Conservation (phyloP, 2,888 invertebrate species). For the Lomographa bimaculata region DNA sequence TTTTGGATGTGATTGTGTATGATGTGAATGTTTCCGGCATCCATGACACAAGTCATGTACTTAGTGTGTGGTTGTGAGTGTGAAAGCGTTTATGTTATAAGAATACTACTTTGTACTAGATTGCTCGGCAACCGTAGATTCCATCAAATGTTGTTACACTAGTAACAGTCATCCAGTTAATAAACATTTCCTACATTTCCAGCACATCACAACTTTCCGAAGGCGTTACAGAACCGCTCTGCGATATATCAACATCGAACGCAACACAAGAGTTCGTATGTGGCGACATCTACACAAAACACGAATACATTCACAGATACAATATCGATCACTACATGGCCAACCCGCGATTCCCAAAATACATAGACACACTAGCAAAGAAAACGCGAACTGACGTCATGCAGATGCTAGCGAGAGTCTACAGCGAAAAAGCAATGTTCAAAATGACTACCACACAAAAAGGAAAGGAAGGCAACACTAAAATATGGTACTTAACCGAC, state of each 20-base stretch:
- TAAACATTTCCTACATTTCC: constrained; percentile 6
- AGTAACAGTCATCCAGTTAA: too few relatives aligned
- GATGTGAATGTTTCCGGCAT: too few relatives aligned
- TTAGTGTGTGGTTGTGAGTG: too few relatives aligned
- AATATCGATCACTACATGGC: constrained; percentile 51
- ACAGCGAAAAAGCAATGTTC: constrained; percentile 50
- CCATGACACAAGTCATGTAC: too few relatives aligned
- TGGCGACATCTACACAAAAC: constrained; percentile 35
- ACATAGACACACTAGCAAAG: constrained; percentile 45
- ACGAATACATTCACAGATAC: constrained; percentile 50
- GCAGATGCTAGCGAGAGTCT: constrained; percentile 46
- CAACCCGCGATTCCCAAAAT: constrained; percentile 46
- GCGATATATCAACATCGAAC: constrained; percentile 20
- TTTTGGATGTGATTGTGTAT: too few relatives aligned
- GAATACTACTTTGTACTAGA: too few relatives aligned
- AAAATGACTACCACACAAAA: constrained; percentile 49
- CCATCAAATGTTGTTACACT: too few relatives aligned
- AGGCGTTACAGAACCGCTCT: not conserved
- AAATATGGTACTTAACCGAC: constrained; percentile 47
- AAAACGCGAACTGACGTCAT: constrained; percentile 42
- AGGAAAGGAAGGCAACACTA: constrained; percentile 47
- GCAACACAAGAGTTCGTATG: constrained; percentile 27
- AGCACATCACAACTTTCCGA: constrained; percentile 16
- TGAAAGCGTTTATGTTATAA: too few relatives aligned
- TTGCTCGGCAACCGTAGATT: too few relatives aligned